Percentiles rank a stretch among this genome's conserved stretches.
These are phyloP conservation scores for Caerostris extrusa DNA, from an alignment of 1,140 invertebrate species.

Conservation along the genomic window DNA sequence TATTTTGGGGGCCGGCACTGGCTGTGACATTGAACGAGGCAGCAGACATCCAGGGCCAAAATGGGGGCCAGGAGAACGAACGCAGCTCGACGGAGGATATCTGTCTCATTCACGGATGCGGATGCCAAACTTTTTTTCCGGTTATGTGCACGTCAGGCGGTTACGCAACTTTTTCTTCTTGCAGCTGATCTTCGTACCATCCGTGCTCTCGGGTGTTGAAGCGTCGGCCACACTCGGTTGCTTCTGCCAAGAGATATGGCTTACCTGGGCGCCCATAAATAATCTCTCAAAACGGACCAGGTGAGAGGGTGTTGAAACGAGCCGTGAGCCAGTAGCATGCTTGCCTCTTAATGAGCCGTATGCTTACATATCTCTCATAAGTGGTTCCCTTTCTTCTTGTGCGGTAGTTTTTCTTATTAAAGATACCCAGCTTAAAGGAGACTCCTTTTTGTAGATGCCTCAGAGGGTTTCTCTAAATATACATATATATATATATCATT, in stretches of 20 bases:
- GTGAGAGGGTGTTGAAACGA: not conserved
- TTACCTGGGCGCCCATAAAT: slow-evolving; percentile 8
- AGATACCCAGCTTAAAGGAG: no score
- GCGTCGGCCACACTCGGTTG: slow-evolving; percentile 8
- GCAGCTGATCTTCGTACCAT: not conserved
- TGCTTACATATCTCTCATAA: no score
- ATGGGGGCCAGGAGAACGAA: no score
- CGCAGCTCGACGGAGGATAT: not conserved
- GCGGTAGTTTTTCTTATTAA: no score
- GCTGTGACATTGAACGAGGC: not conserved
- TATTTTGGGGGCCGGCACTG: not conserved
- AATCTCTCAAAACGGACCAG: not conserved
- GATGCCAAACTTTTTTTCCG: not conserved
- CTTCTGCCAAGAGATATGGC: not conserved
- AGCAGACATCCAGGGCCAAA: not conserved
- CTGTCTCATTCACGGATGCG: not conserved
- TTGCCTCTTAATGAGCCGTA: no score
- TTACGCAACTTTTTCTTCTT: not conserved
- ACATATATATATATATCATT: no score
- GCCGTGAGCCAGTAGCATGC: no score
- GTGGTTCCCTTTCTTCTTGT: no score
- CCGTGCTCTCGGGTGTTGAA: slow-evolving; percentile 24
- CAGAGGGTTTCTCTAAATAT: no score
- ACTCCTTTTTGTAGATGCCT: no score
- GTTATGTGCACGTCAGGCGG: not conserved